Evolutionary conservation across 2,888 invertebrate species (phyloP).

Genomic region (Leptopilina syphax): DNA sequence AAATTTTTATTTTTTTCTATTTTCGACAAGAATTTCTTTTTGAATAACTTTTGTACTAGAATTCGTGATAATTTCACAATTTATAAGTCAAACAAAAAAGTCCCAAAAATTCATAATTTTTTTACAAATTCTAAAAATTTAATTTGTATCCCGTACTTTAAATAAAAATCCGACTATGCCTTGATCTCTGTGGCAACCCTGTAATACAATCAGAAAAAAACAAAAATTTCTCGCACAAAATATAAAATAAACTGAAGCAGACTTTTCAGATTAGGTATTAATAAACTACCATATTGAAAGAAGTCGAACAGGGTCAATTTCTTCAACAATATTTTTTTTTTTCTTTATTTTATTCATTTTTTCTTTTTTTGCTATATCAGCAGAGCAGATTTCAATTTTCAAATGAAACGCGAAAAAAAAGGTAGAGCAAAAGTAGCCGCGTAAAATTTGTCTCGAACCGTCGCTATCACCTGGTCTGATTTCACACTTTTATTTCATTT

Average conservation of each 20-base stretch:
- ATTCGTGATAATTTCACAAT: too few relatives aligned
- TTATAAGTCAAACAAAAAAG: too few relatives aligned
- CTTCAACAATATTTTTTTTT: conserved; percentile 1
- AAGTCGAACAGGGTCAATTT: conserved; percentile 6
- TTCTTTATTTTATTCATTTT: too few relatives aligned
- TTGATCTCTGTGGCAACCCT: too few relatives aligned
- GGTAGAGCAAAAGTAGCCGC: neutral
- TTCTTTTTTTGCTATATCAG: conserved; percentile 17
- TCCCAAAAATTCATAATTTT: too few relatives aligned
- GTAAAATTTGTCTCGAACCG: conserved; percentile 39
- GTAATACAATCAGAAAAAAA: too few relatives aligned
- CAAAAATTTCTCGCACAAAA: neutral
- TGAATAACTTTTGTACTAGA: too few relatives aligned
- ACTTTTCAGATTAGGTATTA: conserved; percentile 11
- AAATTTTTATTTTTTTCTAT: too few relatives aligned
- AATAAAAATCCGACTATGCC: too few relatives aligned
- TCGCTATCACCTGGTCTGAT: conserved; percentile 36
- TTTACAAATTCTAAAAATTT: too few relatives aligned
- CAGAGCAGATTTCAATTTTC: conserved; percentile 32
- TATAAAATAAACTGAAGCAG: neutral
- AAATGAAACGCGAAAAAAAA: conserved; percentile 5
- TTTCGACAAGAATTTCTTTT: too few relatives aligned
- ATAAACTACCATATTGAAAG: neutral
- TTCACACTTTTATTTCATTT: conserved; percentile 43
- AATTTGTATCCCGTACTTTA: too few relatives aligned